Evolutionary conservation across 2,797 vertebrate species (phyloP).

Genomic region (Distichodus sexfasciatus): DNA sequence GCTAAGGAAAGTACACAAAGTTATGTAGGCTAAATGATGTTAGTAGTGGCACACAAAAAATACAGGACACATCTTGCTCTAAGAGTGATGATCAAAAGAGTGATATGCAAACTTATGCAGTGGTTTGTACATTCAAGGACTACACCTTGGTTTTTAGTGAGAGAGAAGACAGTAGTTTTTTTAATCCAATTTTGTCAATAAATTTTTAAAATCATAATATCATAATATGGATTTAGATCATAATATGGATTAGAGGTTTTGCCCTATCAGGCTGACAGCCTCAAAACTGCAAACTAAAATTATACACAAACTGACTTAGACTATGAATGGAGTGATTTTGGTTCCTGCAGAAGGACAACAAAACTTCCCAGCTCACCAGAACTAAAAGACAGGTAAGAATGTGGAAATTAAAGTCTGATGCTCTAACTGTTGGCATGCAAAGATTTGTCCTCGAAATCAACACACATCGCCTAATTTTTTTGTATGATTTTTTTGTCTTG

Average conservation of each 20-base stretch:
- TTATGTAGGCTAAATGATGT: constrained; percentile 55
- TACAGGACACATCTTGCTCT: constrained; percentile 63
- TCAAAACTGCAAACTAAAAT: constrained; percentile 29
- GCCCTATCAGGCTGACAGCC: constrained; percentile 8
- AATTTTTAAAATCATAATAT: constrained; percentile 33
- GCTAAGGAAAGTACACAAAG: constrained; percentile 58
- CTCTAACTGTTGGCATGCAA: constrained; percentile 75
- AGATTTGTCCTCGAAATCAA: constrained; percentile 71
- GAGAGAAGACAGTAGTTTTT: constrained; percentile 36
- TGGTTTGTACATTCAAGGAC: constrained; percentile 74
- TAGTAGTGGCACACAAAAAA: constrained; percentile 67
- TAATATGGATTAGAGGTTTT: neutral
- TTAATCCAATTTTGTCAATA: constrained; percentile 42
- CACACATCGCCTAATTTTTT: constrained; percentile 65
- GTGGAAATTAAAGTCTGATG: constrained; percentile 68
- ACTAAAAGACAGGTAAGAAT: constrained; percentile 61
- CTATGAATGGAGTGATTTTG: constrained; percentile 55
- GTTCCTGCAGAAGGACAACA: constrained; percentile 53
- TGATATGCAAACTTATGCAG: constrained; percentile 73
- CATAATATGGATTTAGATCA: constrained; percentile 17
- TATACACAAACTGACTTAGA: constrained; percentile 35
- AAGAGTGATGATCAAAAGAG: constrained; percentile 65
- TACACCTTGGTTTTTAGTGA: constrained; percentile 60
- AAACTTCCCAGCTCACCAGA: constrained; percentile 52
- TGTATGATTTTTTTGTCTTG: constrained; percentile 55